Conservation (phyloP, 2,797 vertebrate genomes). For the Neomorphus geoffroyi region DNA sequence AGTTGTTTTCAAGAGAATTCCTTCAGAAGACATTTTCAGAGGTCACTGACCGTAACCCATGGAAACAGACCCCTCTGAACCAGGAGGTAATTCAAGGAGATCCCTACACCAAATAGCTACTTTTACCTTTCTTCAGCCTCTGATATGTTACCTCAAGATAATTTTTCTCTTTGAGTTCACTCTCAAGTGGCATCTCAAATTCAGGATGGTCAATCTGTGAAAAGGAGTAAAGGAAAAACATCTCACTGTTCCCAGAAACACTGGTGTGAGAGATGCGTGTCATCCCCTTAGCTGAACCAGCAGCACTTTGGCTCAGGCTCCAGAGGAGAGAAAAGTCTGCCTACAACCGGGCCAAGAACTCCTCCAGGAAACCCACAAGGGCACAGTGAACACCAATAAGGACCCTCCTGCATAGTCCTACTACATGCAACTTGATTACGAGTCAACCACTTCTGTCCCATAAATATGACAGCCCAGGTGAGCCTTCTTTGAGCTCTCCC, state of each 20-base stretch:
- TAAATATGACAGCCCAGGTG: too few species aligned
- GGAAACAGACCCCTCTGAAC: slow-evolving; percentile 23
- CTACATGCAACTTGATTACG: too few species aligned
- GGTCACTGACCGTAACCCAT: slow-evolving; percentile 24
- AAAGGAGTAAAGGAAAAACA: neutral
- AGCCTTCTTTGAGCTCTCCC: too few species aligned
- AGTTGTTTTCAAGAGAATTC: neutral
- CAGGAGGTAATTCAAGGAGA: slow-evolving; percentile 32
- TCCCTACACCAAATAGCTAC: slow-evolving; percentile 10
- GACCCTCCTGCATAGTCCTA: too few species aligned
- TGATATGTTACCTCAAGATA: slow-evolving; percentile 81
- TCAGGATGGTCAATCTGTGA: slow-evolving; percentile 92
- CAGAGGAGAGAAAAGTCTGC: too few species aligned
- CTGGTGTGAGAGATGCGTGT: neutral
- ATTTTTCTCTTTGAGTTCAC: slow-evolving; percentile 76
- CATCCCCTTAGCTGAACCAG: too few species aligned
- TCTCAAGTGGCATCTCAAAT: slow-evolving; percentile 84
- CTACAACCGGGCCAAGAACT: too few species aligned
- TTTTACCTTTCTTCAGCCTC: slow-evolving; percentile 45
- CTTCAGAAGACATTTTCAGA: neutral
- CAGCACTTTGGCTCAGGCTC: too few species aligned
- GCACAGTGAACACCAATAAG: too few species aligned
- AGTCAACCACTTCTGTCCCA: too few species aligned
- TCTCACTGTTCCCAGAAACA: neutral
- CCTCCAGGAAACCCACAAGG: too few species aligned